Evolutionary conservation across 1,140 invertebrate species (phyloP), one percentile per base, ranked within the genome.

Genomic region (Oedothorax gibbosus): DNA sequence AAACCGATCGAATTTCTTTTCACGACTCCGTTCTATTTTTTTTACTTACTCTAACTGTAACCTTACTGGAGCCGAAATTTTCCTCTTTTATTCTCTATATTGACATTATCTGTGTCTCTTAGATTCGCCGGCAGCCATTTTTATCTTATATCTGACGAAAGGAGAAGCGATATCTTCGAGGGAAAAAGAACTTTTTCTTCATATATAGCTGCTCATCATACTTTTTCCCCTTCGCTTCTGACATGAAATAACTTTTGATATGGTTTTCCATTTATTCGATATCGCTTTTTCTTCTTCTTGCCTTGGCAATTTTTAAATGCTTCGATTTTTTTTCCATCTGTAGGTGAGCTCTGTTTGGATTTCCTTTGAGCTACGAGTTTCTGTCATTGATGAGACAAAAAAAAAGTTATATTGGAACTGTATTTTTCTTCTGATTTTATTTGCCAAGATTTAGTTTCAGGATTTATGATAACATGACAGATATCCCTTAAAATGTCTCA

Each of bases 231-330:
- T 77, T 71, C 35, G 49, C 75, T 64, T 50, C 60, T 77, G 75
- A 77, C 75, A 64, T 65, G 75, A 77, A 77, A 77, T 77, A 77
- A 77, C 75, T 77, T 77, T 77, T 50, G 75, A 77, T 77, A 77
- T 50, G 75, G 75, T 77, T 77, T 77, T 77, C 62, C 75, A 77
- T 77, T 77, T 77, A 62, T 77, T 64, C 75, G 60, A 64, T 77
- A 64, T 62, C 57, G 65, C 49, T 66, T 66, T 66, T 66, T 20
- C 65, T 64, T 49, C 35, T 49, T n/a, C 56, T 18, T 60, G 21
- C 56, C 49, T 60, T 14, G 18, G 21, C 56, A 15, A 10, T 20
- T 77, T 77, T 64, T 77, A 77, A 77, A 77, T 77, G 75, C 49
- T 64, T 60, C 21, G 60, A 62, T n/a, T 7, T 62, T 62, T 62